These are phyloP conservation scores for Hemibagrus wyckioides DNA, from an alignment of 2,113 vertebrate genomes.

Conservation along the genomic window DNA sequence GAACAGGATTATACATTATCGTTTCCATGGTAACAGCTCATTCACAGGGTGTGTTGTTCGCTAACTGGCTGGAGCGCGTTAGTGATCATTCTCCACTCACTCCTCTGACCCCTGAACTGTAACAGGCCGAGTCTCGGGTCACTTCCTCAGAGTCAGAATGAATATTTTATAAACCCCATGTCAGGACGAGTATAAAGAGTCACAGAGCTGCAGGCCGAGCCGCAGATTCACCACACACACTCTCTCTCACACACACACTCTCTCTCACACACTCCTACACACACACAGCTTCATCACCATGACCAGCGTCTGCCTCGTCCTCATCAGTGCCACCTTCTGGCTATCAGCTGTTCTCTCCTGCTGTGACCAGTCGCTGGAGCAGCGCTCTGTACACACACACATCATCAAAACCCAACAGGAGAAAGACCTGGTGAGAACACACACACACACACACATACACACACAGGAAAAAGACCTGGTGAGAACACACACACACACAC, in stretches of 20 bases:
- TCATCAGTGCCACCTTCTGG: constrained; percentile 42
- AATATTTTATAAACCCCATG: constrained; percentile 27
- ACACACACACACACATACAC: background rate
- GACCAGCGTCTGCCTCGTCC: constrained; percentile 44
- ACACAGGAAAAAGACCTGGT: background rate
- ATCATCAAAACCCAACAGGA: constrained; percentile 53
- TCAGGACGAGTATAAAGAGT: constrained; percentile 40
- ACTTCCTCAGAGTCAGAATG: background rate
- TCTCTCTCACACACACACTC: too few species aligned
- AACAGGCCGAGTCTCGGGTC: background rate
- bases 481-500: background rate
- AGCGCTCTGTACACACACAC: constrained; percentile 41
- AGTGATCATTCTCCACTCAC: background rate
- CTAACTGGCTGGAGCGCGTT: background rate
- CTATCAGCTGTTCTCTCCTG: constrained; percentile 42
- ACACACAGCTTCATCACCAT: constrained; percentile 52
- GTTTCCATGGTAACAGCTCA: background rate
- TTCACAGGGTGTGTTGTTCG: background rate
- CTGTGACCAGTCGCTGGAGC: constrained; percentile 49
- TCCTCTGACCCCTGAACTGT: background rate
- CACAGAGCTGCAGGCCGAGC: background rate
- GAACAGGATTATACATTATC: background rate
- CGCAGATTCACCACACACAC: background rate
- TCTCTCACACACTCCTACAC: background rate
- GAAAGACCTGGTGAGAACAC: constrained; percentile 57